Evolutionary conservation across 92 coral and sea anemone species (phyloP).

Genomic region (Desmophyllum pertusum): DNA sequence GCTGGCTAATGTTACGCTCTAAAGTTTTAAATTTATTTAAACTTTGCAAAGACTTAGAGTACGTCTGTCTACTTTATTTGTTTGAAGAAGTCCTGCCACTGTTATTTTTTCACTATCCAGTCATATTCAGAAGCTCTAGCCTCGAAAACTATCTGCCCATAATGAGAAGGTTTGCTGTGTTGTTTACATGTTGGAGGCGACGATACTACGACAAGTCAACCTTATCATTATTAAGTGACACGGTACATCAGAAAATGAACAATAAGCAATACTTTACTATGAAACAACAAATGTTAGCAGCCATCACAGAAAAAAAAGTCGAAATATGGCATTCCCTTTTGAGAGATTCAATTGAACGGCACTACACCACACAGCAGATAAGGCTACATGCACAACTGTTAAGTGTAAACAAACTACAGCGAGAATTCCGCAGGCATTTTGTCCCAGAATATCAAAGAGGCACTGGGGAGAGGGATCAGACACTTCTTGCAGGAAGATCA

Average conservation of each 20-base stretch:
- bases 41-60: conserved; percentile 42
- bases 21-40: conserved; percentile 4
- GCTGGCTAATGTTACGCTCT: conserved; percentile 42
- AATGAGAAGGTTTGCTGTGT: conserved; percentile 52
- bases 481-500: conserved; percentile 33
- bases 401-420: background rate
- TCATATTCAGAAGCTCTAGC: conserved; percentile 38
- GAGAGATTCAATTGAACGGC: conserved; percentile 14
- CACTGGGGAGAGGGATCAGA: conserved; percentile 2
- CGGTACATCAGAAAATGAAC: conserved; percentile 35
- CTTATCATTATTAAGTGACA: conserved; percentile 51
- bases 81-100: conserved; percentile 58
- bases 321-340: conserved; percentile 58
- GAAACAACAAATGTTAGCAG: conserved; percentile 31
- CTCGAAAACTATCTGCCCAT: conserved; percentile 25
- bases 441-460: background rate
- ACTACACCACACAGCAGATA: conserved; percentile 16
- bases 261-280: conserved; percentile 35
- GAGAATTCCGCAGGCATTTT: background rate
- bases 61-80: background rate
- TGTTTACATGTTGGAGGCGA: conserved; percentile 49
- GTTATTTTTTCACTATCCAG: conserved; percentile 37
- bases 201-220: conserved; percentile 61
- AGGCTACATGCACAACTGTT: background rate
- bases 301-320: conserved; percentile 49